Conservation (phyloP, 2,888 invertebrate genomes). For the Phasia obesa region DNA sequence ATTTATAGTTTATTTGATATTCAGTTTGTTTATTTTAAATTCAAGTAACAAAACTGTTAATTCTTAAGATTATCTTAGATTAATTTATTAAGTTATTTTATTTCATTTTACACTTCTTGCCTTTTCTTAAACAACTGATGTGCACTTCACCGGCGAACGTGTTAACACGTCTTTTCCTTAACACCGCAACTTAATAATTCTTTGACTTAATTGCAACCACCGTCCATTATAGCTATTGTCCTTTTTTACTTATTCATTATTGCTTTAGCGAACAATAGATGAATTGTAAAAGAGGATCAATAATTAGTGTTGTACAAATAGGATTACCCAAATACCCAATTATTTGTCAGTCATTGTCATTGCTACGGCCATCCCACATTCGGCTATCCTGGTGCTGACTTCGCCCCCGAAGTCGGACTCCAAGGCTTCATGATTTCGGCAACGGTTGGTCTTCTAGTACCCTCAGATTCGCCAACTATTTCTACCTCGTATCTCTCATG, state of each 20-base stretch:
- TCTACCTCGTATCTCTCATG: conserved; percentile 62
- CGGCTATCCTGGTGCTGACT: conserved; percentile 63
- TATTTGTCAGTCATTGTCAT: conserved; percentile 4
- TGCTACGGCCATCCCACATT: conserved; percentile 42
- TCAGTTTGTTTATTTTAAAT: too few species aligned
- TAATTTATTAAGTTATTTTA: too few species aligned
- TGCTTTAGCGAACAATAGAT: conserved; percentile 11
- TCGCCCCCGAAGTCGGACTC: conserved; percentile 60
- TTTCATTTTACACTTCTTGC: too few species aligned
- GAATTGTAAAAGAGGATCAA: conserved; percentile 12
- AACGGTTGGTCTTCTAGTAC: conserved; percentile 40
- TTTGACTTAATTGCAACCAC: too few species aligned
- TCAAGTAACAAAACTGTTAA: too few species aligned
- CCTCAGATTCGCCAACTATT: conserved; percentile 54
- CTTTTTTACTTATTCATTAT: conserved; percentile 1
- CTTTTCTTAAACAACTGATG: conserved; percentile 1
- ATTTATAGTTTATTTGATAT: too few species aligned
- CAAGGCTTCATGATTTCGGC: conserved; percentile 63
- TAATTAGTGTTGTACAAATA: conserved; percentile 3
- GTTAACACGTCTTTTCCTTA: neutral
- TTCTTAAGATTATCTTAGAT: too few species aligned
- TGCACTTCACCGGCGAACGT: neutral
- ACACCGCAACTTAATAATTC: neutral
- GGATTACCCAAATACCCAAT: neutral
- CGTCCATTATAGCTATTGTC: neutral